A percentile compares a stretch with the other conserved stretches of the same genome.
phyloP scores from a whole-genome alignment of 2,888 invertebrate genomes.

The Mystacides longicornis region DNA sequence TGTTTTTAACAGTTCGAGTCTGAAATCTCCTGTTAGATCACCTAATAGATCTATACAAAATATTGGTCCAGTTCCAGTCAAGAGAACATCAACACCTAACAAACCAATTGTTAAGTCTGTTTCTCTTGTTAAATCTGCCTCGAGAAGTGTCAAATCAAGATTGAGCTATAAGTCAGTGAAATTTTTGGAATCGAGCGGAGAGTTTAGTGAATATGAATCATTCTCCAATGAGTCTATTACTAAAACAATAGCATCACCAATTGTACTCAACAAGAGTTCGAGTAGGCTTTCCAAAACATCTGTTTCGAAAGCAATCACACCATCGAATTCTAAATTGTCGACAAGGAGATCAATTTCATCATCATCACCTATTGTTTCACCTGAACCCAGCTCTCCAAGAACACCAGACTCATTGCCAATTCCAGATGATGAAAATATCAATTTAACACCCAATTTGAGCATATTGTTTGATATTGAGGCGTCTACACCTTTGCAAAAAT shows the following conservation, averaged over 20 bases:
- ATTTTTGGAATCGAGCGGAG: background rate
- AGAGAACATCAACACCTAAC: background rate
- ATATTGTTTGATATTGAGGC: conserved; percentile 21
- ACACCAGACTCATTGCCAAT: conserved; percentile 11
- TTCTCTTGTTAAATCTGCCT: background rate
- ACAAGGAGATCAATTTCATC: background rate
- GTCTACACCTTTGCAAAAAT: conserved; percentile 21
- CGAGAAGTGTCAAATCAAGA: background rate
- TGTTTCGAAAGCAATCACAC: background rate
- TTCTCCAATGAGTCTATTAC: background rate
- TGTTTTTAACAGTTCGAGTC: background rate
- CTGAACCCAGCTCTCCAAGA: conserved; percentile 14
- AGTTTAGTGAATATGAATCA: background rate
- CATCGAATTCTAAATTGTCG: background rate
- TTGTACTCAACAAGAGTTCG: background rate
- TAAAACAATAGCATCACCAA: background rate
- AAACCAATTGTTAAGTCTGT: background rate
- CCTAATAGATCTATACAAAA: background rate
- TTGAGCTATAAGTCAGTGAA: background rate
- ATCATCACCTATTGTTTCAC: conserved; percentile 23
- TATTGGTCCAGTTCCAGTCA: background rate
- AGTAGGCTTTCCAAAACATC: background rate
- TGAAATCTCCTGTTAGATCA: background rate
- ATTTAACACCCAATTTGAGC: conserved; percentile 22
- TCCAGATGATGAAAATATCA: conserved; percentile 10